A percentile compares a stretch with the other conserved stretches of the same genome.
Conservation (phyloP, 2,797 vertebrate genomes). For the Oreortyx pictus region DNA sequence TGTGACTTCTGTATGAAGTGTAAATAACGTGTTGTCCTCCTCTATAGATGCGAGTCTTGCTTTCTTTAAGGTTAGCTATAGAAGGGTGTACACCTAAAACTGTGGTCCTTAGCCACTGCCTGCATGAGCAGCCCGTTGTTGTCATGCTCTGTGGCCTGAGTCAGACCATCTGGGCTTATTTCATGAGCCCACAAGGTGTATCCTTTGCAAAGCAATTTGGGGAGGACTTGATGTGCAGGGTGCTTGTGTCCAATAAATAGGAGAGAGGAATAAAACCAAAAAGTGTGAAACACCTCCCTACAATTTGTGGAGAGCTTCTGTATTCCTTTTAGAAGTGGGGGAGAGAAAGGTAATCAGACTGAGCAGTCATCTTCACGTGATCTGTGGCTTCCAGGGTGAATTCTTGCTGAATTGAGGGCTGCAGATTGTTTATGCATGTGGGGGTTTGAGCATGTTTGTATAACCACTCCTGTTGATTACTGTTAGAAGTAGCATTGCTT, state of each 20-base stretch:
- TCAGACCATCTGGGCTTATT: not conserved
- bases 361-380: not conserved
- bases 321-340: not conserved
- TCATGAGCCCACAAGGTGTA: not conserved
- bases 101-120: not conserved
- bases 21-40: not conserved
- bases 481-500: not conserved
- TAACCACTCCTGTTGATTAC: not conserved
- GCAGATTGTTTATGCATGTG: not conserved
- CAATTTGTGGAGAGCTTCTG: not conserved
- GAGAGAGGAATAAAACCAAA: not conserved
- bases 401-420: not conserved
- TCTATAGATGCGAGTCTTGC: not conserved
- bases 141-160: not conserved
- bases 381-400: not conserved
- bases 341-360: no score
- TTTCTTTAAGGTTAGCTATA: not conserved
- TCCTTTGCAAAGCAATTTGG: not conserved
- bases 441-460: not conserved
- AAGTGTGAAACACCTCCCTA: not conserved
- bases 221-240: not conserved
- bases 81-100: fast-evolving
- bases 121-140: not conserved
- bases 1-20: not conserved
- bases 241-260: not conserved